These are phyloP conservation scores for Uromys caudimaculatus DNA, from an alignment of 2,797 vertebrate genomes.

Conservation along the genomic window DNA sequence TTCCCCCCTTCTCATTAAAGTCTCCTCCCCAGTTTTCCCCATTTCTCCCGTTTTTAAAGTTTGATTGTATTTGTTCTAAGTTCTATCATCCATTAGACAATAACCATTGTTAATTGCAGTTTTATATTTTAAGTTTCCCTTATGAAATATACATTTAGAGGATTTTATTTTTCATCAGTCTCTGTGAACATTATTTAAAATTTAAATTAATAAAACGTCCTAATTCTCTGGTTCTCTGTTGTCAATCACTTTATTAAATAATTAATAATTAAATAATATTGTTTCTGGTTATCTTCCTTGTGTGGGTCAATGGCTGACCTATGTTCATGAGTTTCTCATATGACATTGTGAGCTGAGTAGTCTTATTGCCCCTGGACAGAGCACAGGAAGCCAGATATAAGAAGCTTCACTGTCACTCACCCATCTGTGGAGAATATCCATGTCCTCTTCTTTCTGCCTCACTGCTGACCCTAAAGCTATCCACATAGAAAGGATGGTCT, in stretches of 20 bases:
- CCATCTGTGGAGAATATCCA: not conserved
- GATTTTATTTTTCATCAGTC: conserved; percentile 35
- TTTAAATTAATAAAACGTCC: conserved; percentile 48
- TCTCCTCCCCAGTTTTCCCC: not conserved
- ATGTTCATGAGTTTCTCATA: conserved; percentile 11
- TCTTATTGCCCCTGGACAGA: not conserved
- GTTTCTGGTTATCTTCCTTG: not conserved
- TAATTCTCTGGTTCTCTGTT: conserved; percentile 30
- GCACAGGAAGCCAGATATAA: not conserved
- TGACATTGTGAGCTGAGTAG: not conserved
- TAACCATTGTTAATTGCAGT: not conserved
- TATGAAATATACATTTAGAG: conserved; percentile 35
- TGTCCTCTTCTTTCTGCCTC: not conserved
- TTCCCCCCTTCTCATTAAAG: not conserved
- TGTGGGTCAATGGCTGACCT: not conserved
- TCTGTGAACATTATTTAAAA: conserved; percentile 53
- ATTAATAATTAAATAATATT: not conserved
- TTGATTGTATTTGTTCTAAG: not conserved
- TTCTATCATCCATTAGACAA: conserved; percentile 16
- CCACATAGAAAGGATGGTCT: not conserved
- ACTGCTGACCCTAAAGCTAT: not conserved
- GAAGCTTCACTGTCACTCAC: not conserved
- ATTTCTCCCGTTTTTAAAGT: not conserved
- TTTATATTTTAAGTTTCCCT: conserved; percentile 51
- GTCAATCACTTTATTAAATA: conserved; percentile 20